A percentile compares a stretch with the other conserved stretches of the same genome.
phyloP scores from a whole-genome alignment of 2,113 vertebrate species.

The Paralichthys olivaceus region DNA sequence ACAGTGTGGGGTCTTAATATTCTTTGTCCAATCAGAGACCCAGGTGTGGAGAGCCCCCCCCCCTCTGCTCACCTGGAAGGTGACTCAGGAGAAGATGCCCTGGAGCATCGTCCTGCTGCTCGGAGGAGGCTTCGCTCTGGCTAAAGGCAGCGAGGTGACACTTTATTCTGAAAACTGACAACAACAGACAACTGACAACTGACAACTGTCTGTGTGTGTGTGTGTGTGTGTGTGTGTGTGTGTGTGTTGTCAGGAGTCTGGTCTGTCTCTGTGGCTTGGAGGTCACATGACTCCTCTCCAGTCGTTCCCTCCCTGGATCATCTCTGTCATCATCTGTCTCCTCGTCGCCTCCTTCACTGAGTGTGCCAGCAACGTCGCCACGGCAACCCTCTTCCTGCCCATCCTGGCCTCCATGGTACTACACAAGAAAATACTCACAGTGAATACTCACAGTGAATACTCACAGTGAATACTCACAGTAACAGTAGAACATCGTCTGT shows the following conservation, averaged over 20 bases:
- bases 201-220: conserved; percentile 2
- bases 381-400: conserved; percentile 94
- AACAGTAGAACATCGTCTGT: background rate
- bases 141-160: conserved; percentile 88
- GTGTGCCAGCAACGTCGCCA: conserved; percentile 94
- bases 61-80: conserved; percentile 89
- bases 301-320: conserved; percentile 84
- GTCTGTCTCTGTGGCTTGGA: conserved; percentile 91
- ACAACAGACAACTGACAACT: no score
- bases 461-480: no score
- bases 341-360: conserved; percentile 89
- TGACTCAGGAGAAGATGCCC: conserved; percentile 91
- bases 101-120: conserved; percentile 95
- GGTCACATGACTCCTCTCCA: conserved; percentile 89
- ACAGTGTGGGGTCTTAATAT: no score
- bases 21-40: conserved; percentile 63
- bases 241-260: conserved; percentile 45
- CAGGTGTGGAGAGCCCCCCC: conserved; percentile 52
- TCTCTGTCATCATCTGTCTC: conserved; percentile 85
- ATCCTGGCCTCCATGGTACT: conserved; percentile 93
- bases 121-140: conserved; percentile 96
- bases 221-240: background rate
- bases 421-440: background rate
- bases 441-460: background rate
- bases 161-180: background rate